A percentile compares a stretch with the other conserved stretches of the same genome.
Conservation (phyloP, 37 sponge, comb jelly and placozoan species). For the Lycopodina hypogea region DNA sequence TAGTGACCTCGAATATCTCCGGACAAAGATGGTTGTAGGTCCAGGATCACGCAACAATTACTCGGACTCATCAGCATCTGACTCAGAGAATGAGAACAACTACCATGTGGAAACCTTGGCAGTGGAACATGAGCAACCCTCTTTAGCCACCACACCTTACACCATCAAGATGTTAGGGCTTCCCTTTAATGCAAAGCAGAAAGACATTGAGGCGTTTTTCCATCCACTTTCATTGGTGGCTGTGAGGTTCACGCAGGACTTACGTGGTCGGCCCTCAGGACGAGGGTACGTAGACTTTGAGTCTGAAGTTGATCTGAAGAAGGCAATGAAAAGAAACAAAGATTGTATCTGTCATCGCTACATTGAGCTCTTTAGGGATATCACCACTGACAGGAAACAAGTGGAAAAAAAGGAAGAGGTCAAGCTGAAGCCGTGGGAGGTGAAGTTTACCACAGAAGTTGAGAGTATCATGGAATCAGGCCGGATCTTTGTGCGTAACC, state of each 20-base stretch:
- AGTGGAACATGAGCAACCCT: not conserved
- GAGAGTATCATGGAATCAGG: conserved; percentile 81
- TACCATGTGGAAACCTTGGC: not conserved
- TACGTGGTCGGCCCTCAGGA: conserved; percentile 80
- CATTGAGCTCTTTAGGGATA: conserved; percentile 83
- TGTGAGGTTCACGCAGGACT: conserved; percentile 62
- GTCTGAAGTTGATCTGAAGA: conserved; percentile 63
- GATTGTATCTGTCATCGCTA: conserved; percentile 86
- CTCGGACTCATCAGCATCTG: too few relatives aligned
- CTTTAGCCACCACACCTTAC: conserved; percentile 20
- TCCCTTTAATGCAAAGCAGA: conserved; percentile 76
- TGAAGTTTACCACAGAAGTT: conserved; percentile 7
- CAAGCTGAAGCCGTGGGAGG: conserved; percentile 69
- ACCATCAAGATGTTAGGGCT: conserved; percentile 91
- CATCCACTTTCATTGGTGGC: conserved; percentile 64
- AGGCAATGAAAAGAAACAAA: conserved; percentile 72
- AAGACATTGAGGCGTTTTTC: conserved; percentile 87
- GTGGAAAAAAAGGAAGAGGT: not conserved
- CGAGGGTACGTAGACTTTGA: conserved; percentile 89
- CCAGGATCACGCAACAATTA: too few relatives aligned
- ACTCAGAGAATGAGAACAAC: not conserved
- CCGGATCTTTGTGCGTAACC: conserved; percentile 88
- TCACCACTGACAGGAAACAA: conserved; percentile 19
- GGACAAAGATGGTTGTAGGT: conserved; percentile 47
- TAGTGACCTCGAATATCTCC: conserved; percentile 63